Percentiles rank a stretch among this genome's conserved stretches.
Conservation (phyloP, 2,888 invertebrate genomes). For the Miltochrista miniata region DNA sequence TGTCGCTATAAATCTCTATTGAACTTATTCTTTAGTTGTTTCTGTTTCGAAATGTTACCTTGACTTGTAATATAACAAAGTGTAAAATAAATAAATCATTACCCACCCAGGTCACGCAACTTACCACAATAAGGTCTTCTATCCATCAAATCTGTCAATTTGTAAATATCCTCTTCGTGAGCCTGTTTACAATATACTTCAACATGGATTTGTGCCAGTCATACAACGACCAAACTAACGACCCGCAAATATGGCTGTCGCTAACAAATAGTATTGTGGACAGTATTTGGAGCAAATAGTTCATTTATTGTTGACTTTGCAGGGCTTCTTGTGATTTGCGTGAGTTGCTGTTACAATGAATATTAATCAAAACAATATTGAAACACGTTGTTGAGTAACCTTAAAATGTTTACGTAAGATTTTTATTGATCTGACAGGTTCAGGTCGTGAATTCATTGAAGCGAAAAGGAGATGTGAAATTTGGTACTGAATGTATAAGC, state of each 20-base stretch:
- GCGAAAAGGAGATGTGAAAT: too few relatives aligned
- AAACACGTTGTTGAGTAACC: neutral
- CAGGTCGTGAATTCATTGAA: too few relatives aligned
- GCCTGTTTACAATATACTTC: slow-evolving; percentile 17
- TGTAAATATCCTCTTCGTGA: neutral
- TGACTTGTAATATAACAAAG: too few relatives aligned
- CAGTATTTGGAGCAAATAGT: neutral
- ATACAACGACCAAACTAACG: slow-evolving; percentile 19
- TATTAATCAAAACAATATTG: neutral
- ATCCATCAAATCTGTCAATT: slow-evolving; percentile 4
- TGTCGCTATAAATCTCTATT: too few relatives aligned
- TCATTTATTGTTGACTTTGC: neutral
- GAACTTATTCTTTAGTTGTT: too few relatives aligned
- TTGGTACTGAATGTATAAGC: too few relatives aligned
- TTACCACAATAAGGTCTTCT: neutral
- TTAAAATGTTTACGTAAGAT: too few relatives aligned
- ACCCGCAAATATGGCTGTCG: slow-evolving; percentile 14
- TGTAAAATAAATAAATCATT: neutral
- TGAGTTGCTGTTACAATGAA: neutral
- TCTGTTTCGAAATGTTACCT: too few relatives aligned
- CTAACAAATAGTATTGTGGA: slow-evolving; percentile 14
- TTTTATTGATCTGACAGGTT: too few relatives aligned
- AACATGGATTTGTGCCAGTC: slow-evolving; percentile 11
- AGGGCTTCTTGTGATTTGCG: neutral
- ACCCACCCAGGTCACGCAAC: neutral